phyloP scores from a whole-genome alignment of 2,888 invertebrate species.

The Morpho helenor region DNA sequence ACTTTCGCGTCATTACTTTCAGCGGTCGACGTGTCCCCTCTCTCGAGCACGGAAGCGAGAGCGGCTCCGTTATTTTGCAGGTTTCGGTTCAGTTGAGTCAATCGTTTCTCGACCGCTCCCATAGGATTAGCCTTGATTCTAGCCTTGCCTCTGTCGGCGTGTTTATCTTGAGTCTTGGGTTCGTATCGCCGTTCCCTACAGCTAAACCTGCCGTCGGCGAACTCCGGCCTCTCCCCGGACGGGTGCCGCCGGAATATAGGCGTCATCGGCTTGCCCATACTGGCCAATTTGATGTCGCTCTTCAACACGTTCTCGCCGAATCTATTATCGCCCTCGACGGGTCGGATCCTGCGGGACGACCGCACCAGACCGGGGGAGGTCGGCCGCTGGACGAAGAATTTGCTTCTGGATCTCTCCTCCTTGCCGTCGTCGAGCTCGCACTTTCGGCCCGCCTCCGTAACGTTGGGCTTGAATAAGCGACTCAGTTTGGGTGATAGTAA shows the following conservation, averaged over 20 bases:
- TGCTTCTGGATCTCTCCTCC: constrained; percentile 60
- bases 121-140: constrained; percentile 45
- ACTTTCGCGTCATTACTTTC: constrained; percentile 15
- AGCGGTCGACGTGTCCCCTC: constrained; percentile 23
- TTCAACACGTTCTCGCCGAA: constrained; percentile 47
- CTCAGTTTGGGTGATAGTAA: constrained; percentile 67
- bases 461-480: constrained; percentile 59
- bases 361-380: constrained; percentile 46
- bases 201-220: constrained; percentile 62
- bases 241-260: constrained; percentile 62
- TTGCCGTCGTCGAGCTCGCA: constrained; percentile 39
- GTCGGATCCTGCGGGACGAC: constrained; percentile 52
- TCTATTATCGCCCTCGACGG: constrained; percentile 35
- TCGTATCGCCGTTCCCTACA: constrained; percentile 49
- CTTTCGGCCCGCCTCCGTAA: constrained; percentile 45
- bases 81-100: constrained; percentile 35
- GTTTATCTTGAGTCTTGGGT: constrained; percentile 33
- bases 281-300: constrained; percentile 61
- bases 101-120: constrained; percentile 31
- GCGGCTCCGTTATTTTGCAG: constrained; percentile 34
- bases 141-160: constrained; percentile 39
- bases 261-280: constrained; percentile 70
- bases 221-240: constrained; percentile 47
- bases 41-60: constrained; percentile 41
- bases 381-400: constrained; percentile 65